Conservation (phyloP, 37 sponge, comb jelly and placozoan species). For the Eunapius fragilis region DNA sequence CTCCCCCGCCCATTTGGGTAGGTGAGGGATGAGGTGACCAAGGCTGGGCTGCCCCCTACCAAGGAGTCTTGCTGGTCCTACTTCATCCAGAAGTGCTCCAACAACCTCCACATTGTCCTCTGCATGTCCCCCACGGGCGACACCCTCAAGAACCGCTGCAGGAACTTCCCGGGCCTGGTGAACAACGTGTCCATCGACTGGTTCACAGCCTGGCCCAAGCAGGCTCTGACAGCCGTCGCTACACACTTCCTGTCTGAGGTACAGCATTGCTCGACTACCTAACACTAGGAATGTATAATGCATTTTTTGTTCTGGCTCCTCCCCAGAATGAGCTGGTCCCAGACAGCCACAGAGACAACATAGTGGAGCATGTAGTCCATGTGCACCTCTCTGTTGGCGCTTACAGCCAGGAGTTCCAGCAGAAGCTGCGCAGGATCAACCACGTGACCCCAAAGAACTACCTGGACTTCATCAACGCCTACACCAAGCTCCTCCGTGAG, state of each 20-base stretch:
- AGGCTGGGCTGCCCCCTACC: slow-evolving; percentile 84
- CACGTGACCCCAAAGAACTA: slow-evolving; percentile 99
- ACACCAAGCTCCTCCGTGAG: slow-evolving; percentile 82
- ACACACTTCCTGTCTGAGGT: slow-evolving; percentile 93
- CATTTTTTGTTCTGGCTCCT: background rate
- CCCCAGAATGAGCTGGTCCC: slow-evolving; percentile 87
- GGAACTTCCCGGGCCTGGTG: slow-evolving; percentile 99
- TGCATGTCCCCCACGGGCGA: slow-evolving; percentile 98
- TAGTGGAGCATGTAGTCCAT: slow-evolving; percentile 94
- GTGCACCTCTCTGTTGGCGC: slow-evolving; percentile 91
- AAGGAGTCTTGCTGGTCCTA: slow-evolving; percentile 92
- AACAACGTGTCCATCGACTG: slow-evolving; percentile 97
- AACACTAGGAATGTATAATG: background rate
- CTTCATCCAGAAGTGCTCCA: slow-evolving; percentile 90
- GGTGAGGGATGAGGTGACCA: slow-evolving; percentile 91
- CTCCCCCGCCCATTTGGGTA: background rate
- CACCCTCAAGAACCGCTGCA: slow-evolving; percentile 89
- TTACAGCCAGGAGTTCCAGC: slow-evolving; percentile 84
- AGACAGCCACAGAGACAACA: slow-evolving; percentile 58
- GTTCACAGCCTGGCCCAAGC: slow-evolving; percentile 99
- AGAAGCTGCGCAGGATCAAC: slow-evolving; percentile 93
- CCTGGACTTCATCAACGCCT: slow-evolving; percentile 94
- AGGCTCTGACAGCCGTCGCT: slow-evolving; percentile 97
- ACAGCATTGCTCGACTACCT: too few relatives aligned
- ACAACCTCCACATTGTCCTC: slow-evolving; percentile 96